A percentile compares a stretch with the other conserved stretches of the same genome.
Evolutionary conservation across 2,113 vertebrate genomes (phyloP).

Genomic region (Phalacrocorax pelagicus): DNA sequence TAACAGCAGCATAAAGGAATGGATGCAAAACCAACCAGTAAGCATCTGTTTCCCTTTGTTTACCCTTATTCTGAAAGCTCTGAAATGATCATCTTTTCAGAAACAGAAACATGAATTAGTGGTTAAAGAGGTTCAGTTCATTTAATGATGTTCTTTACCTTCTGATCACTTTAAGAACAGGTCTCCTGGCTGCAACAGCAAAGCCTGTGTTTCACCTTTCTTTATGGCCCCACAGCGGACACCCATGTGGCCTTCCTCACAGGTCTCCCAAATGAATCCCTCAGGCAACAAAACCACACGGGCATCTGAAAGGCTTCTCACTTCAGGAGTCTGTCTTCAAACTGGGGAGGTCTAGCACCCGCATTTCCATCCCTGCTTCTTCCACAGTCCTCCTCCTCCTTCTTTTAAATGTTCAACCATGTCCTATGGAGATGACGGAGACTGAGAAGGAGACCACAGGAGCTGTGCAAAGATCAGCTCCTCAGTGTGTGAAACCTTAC

Average conservation of each 20-base stretch:
- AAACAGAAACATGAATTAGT: not conserved
- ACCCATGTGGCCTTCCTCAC: not conserved
- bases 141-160: not conserved
- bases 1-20: not conserved
- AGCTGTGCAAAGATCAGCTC: not conserved
- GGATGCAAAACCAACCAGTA: not conserved
- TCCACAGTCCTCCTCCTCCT: not conserved
- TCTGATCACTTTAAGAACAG: not conserved
- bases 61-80: not conserved
- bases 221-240: not conserved
- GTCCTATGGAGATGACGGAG: not conserved
- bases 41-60: not conserved
- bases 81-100: not conserved
- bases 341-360: not conserved
- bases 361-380: not conserved
- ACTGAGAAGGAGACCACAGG: not conserved
- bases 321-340: not conserved
- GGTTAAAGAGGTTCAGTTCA: not conserved
- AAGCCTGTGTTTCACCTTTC: not conserved
- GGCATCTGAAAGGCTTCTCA: not conserved
- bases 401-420: not conserved
- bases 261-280: not conserved
- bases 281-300: not conserved
- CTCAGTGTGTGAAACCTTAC: not conserved
- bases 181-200: not conserved